Conservation (phyloP, 1,140 invertebrate genomes). For the Macrobrachium rosenbergii region DNA sequence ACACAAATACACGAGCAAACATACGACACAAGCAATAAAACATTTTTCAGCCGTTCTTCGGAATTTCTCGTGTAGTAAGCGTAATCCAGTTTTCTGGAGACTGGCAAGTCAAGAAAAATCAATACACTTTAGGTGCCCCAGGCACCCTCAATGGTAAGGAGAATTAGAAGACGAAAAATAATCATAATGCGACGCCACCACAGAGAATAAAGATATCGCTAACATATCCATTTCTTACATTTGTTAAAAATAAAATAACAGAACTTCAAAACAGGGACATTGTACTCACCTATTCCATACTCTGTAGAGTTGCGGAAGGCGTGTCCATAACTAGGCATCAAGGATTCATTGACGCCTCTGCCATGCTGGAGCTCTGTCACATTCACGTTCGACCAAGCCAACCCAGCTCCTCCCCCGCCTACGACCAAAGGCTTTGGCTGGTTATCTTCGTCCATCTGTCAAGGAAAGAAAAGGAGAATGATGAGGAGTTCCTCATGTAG, state of each 20-base stretch:
- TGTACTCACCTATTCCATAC: constrained; percentile 2
- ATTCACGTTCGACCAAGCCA: constrained; percentile 11
- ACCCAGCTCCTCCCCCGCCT: constrained; percentile 33
- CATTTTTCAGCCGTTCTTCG: too few relatives aligned
- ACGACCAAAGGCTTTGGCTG: constrained; percentile 41
- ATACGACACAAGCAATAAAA: neutral
- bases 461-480: neutral
- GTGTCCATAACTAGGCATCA: constrained; percentile 32
- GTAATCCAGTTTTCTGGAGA: too few relatives aligned
- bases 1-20: neutral
- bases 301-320: constrained; percentile 9
- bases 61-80: too few relatives aligned
- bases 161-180: neutral
- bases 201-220: neutral
- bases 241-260: neutral
- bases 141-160: too few relatives aligned
- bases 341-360: constrained; percentile 16
- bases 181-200: neutral
- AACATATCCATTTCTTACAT: neutral
- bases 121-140: too few relatives aligned
- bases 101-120: too few relatives aligned
- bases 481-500: too few relatives aligned
- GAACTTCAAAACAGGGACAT: neutral
- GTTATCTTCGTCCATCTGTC: constrained; percentile 5
- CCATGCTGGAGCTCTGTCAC: constrained; percentile 20